These are phyloP conservation scores for Paedocypris sp. DNA, from an alignment of 2,113 vertebrate species.

Conservation along the genomic window DNA sequence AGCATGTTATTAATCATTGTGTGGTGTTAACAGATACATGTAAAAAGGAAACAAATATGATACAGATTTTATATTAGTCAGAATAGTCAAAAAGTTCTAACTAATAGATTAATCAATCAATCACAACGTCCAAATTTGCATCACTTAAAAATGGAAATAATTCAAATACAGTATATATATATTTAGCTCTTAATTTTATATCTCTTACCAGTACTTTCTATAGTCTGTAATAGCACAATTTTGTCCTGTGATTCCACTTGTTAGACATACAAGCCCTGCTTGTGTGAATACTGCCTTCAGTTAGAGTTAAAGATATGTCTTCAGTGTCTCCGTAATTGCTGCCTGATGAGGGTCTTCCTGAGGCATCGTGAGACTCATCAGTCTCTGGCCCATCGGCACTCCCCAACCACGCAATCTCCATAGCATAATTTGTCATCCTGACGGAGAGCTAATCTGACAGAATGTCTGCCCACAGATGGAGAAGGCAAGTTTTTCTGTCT, in stretches of 20 bases:
- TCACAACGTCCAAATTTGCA: too few relatives aligned
- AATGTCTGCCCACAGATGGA: constrained; percentile 24
- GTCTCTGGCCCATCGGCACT: constrained; percentile 15
- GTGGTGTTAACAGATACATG: too few relatives aligned
- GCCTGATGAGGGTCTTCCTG: constrained; percentile 30
- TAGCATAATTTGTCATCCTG: constrained; percentile 34
- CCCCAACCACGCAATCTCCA: constrained; percentile 4
- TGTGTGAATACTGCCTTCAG: not conserved
- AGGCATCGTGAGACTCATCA: constrained; percentile 29
- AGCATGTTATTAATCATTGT: too few relatives aligned
- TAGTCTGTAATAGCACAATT: not conserved
- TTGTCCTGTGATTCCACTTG: not conserved
- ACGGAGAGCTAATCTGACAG: constrained; percentile 34
- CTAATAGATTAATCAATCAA: too few relatives aligned
- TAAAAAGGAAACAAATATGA: too few relatives aligned
- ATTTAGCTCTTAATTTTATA: not conserved
- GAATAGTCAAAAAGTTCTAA: too few relatives aligned
- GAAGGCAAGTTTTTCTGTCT: constrained; percentile 15
- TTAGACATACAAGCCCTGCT: not conserved
- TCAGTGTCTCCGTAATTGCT: constrained; percentile 29
- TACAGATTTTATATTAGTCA: too few relatives aligned
- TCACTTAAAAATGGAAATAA: too few relatives aligned
- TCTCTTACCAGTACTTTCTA: not conserved
- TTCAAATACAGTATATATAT: too few relatives aligned
- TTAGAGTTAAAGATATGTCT: constrained; percentile 15